Conservation (phyloP, 2,888 invertebrate genomes). For the Zaprionus obscuricornis region DNA sequence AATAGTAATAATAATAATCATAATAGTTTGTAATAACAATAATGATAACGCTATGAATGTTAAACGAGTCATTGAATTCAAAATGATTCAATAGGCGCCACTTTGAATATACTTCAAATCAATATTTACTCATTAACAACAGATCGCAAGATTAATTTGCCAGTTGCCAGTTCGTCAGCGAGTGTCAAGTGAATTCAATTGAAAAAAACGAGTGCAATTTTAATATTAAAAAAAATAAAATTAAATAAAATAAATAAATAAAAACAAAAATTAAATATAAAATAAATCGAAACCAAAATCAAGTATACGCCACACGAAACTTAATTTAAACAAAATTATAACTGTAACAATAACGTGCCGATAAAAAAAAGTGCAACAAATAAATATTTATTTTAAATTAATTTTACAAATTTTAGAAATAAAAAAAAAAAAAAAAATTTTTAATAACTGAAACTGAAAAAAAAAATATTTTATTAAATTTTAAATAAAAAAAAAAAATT, state of each 20-base stretch:
- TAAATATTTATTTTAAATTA: conserved; percentile 22
- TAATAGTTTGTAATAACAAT: conserved; percentile 56
- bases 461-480: conserved; percentile 16
- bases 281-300: conserved; percentile 50
- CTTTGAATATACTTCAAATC: conserved; percentile 33
- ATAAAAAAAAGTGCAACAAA: conserved; percentile 36
- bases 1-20: conserved; percentile 49
- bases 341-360: conserved; percentile 30
- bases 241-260: conserved; percentile 39
- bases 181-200: conserved; percentile 49
- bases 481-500: conserved; percentile 18
- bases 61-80: conserved; percentile 37
- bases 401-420: conserved; percentile 2
- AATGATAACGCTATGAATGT: conserved; percentile 53
- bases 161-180: conserved; percentile 6
- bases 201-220: neutral
- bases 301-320: conserved; percentile 49
- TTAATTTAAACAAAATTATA: conserved; percentile 17
- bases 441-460: conserved; percentile 6
- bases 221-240: neutral
- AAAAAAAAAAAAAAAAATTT: conserved; percentile 19
- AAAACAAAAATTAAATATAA: conserved; percentile 39
- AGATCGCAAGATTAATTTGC: conserved; percentile 1
- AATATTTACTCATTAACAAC: conserved; percentile 36
- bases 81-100: conserved; percentile 54